Percentiles rank a stretch among this genome's conserved stretches.
Conservation (phyloP, 2,797 vertebrate species). For the Pitangus sulphuratus region DNA sequence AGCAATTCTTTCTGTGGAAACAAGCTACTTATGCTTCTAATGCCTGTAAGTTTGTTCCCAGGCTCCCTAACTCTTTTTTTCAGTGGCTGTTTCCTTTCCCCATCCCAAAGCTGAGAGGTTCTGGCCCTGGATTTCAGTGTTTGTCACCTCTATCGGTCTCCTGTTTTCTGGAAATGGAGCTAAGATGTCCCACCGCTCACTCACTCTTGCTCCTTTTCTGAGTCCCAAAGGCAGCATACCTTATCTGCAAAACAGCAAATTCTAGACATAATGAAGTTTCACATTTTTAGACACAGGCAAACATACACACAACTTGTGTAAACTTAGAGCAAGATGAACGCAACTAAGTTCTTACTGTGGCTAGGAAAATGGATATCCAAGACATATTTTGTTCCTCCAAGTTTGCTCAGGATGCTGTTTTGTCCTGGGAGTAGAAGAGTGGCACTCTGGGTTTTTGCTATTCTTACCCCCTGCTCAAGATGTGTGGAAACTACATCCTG, state of each 20-base stretch:
- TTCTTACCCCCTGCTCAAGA: constrained; percentile 27
- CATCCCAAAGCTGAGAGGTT: not conserved
- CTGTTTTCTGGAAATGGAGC: not conserved
- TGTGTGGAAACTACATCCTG: constrained; percentile 47
- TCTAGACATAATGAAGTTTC: not conserved
- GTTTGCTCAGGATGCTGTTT: not conserved
- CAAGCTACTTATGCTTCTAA: not conserved
- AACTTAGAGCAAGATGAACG: not conserved
- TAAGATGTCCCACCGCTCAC: fast-evolving
- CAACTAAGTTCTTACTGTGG: not conserved
- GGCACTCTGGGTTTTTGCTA: not conserved
- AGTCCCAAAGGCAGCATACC: not conserved
- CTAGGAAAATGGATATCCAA: not conserved
- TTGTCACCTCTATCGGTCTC: not conserved
- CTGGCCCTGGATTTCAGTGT: not conserved
- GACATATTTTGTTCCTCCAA: not conserved
- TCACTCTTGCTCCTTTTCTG: not conserved
- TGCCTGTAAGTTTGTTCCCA: not conserved
- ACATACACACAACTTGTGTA: not conserved
- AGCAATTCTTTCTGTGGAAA: not conserved
- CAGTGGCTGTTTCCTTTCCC: not conserved
- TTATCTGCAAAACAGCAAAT: not conserved
- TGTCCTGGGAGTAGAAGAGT: not conserved
- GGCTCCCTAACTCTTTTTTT: not conserved
- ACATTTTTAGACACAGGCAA: not conserved